Conservation (phyloP, 1,140 invertebrate species). For the Maniola jurtina region DNA sequence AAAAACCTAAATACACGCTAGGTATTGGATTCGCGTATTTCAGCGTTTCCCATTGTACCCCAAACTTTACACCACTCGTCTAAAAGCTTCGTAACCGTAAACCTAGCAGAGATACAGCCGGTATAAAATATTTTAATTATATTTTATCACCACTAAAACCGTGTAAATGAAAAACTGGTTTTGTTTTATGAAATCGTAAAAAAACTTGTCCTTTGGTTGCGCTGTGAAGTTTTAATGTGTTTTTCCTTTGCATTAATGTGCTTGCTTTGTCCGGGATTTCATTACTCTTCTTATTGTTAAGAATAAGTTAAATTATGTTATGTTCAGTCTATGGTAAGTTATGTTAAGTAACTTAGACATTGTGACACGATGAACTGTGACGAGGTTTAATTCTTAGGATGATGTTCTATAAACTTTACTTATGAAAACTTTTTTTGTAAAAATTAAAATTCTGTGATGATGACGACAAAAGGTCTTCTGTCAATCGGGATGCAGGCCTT, state of each 20-base stretch:
- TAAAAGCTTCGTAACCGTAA: constrained; percentile 57
- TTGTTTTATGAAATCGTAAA: constrained; percentile 69
- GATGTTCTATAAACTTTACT: no score
- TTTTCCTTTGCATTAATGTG: constrained; percentile 48
- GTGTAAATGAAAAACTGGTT: constrained; percentile 75
- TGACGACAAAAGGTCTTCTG: no score
- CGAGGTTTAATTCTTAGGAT: no score
- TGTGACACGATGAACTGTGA: no score
- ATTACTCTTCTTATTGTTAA: constrained; percentile 45
- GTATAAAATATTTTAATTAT: constrained; percentile 76
- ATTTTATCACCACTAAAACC: constrained; percentile 72
- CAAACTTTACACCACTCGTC: constrained; percentile 44
- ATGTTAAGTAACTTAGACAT: no score
- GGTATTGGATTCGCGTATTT: no score
- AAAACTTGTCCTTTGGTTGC: constrained; percentile 62
- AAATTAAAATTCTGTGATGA: no score
- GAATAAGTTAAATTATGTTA: constrained; percentile 21
- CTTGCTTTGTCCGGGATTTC: constrained; percentile 60
- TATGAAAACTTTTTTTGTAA: no score
- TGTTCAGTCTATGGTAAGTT: not conserved
- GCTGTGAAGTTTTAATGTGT: constrained; percentile 40
- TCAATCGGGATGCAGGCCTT: no score
- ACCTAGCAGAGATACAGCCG: constrained; percentile 57
- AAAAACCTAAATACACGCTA: no score
- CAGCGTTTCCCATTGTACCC: constrained; percentile 31